Base-by-base conservation (phyloP, 30 jellyfish, hydroid and myxozoan genomes). In the Pseudorhiza aurosa region DNA sequence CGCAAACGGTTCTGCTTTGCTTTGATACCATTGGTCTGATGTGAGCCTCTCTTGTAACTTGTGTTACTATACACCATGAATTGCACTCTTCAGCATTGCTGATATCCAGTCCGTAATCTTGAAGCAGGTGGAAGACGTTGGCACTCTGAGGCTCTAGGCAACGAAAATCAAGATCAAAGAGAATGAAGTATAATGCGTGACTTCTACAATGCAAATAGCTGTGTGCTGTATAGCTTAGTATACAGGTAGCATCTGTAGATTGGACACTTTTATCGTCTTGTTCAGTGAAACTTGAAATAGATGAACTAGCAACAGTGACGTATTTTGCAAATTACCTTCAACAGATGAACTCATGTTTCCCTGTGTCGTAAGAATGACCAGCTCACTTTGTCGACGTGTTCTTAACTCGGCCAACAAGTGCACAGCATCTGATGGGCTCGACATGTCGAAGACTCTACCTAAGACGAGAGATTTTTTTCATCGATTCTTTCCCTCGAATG, bases 331-430 rank as follows among this genome's bases (percentile, higher is more conserved):
- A n/a, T n/a, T 32, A 87, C 96, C 96, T 75, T 56, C 31, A 40
- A 42, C 43, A 25, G 21, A 45, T 9, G 75, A 31, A 57, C 84
- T 88, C 67, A 88, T 58, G 12, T 60, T 46, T 27, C 97, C 97
- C 63, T 88, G 97, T 9, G 97, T 88, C 10, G 84, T 67, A 31
- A 76, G 73, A 44, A 88, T 36, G 22, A 88, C 40, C 46, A 87
- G 77, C 50, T 80, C 97, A 69, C 68, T 37, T 28, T 42, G 51
- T 22, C 80, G 31, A 50, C 28, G 67, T 11, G 72, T 69, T 62
- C 64, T 72, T 27, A 88, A 63, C 75, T 63, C 84, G 19, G 80
- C 94, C 28, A 69, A 39, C 39, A 68, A 62, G n/a, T 42, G 56
- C 8, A 32, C 71, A 26, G 77, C 65, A 68, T 50, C 78, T 3